Evolutionary conservation across 2,888 invertebrate species (phyloP), one percentile per base, ranked within the genome.

Genomic region (Campoplex nolae): DNA sequence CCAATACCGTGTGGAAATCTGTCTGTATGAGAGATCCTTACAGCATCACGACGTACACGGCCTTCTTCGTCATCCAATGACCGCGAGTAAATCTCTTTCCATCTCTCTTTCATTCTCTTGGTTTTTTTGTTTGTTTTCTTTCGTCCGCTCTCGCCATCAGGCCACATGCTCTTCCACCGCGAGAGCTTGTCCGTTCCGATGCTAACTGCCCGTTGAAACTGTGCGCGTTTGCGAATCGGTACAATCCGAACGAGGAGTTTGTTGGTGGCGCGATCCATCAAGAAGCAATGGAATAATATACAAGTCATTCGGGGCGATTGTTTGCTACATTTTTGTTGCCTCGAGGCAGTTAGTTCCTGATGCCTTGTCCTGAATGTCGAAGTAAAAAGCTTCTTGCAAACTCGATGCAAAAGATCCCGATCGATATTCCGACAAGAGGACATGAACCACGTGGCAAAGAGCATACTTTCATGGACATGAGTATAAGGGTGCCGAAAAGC

Each of bases 41-140:
- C 62, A 84, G 76, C 84, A 84, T 77, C 81, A 74, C 38, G 80
- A 79, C 48, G 51, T 78, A 48, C 70, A 68, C 74, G 82, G 78
- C 81, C 91, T 90, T 92, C 92, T 90, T 90, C 91, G 91, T 92
- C 91, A 92, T 91, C 88, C 70, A 87, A 84, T 54, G 84, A 84
- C 84, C 81, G 86, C 81, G 73, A 45, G 73, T 58, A 62, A 45
- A 38, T 78, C 70, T 48, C 48, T 45, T 1, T 35, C n/a, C 48
- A 56, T 32, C 73, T n/a, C 73, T 73, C 67, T 32, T 71, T 54
- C 81, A 62, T 75, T 67, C n/a, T 71, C 45, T 18, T n/a, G 23
- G 16, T 48, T 35, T 48, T 38, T 56, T 51, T 35, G 67, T 75
- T 48, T 9, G 11, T 56, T 56, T 32, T 48, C 70, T 79, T 75